A percentile compares a stretch with the other conserved stretches of the same genome.
Conservation (phyloP, 1,140 invertebrate species). For the Telenomus remus region DNA sequence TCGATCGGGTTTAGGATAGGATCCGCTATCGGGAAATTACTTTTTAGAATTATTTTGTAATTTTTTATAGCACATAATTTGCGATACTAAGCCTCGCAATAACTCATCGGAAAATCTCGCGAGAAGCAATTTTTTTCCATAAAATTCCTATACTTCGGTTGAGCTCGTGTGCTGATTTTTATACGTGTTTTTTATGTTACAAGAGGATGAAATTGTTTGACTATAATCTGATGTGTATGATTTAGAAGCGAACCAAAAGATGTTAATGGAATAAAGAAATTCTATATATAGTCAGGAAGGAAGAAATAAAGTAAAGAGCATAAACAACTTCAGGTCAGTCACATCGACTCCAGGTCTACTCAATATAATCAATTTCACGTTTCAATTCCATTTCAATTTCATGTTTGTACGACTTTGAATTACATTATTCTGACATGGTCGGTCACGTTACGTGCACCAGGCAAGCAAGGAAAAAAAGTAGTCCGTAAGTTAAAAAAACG, state of each 20-base stretch:
- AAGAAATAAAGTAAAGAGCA: constrained; percentile 19
- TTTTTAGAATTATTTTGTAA: constrained; percentile 4
- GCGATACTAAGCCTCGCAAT: not conserved
- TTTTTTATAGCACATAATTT: not conserved
- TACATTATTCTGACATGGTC: constrained; percentile 49
- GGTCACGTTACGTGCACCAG: constrained; percentile 18
- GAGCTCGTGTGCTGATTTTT: too few species aligned
- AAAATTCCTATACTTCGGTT: too few species aligned
- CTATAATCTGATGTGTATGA: too few species aligned
- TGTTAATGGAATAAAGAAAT: not conserved
- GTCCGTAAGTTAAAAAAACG: constrained; percentile 9
- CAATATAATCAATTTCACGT: constrained; percentile 55
- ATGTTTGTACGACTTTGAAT: constrained; percentile 52
- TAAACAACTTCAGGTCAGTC: constrained; percentile 39
- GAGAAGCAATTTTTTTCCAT: too few species aligned
- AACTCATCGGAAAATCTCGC: too few species aligned
- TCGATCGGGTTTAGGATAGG: constrained; percentile 28
- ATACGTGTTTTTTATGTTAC: too few species aligned
- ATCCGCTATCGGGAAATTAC: constrained; percentile 16
- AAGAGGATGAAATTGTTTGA: too few species aligned
- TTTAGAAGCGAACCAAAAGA: too few species aligned
- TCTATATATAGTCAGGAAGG: too few species aligned
- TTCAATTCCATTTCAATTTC: constrained; percentile 55
- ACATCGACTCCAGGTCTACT: constrained; percentile 34
- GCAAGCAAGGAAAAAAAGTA: constrained; percentile 2